Evolutionary conservation across 2,888 invertebrate species (phyloP).

Genomic region (Caenorhabditis becei): DNA sequence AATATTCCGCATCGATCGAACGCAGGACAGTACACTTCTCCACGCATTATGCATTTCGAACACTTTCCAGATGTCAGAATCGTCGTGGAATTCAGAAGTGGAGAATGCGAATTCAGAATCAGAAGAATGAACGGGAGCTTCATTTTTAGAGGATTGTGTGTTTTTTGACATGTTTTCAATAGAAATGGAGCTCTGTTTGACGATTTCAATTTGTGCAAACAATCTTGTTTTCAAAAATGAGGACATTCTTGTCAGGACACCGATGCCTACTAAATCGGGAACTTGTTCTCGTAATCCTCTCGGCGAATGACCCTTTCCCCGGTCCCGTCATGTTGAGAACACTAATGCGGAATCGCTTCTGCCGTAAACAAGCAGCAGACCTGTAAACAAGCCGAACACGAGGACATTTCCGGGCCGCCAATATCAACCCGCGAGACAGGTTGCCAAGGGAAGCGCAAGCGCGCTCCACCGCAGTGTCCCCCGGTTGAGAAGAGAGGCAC

Average conservation of each 20-base stretch:
- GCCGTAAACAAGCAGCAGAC: too few species aligned
- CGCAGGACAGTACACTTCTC: conserved; percentile 44
- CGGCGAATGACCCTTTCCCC: too few species aligned
- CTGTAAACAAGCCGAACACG: too few species aligned
- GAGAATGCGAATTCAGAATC: background rate
- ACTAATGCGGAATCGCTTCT: too few species aligned
- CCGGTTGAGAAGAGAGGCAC: background rate
- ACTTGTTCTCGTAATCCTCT: too few species aligned
- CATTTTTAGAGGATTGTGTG: background rate
- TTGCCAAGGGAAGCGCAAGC: background rate
- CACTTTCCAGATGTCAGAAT: conserved; percentile 12
- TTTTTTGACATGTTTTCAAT: background rate
- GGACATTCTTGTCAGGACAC: too few species aligned
- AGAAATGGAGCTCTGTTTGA: too few species aligned
- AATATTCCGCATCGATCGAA: conserved; percentile 46
- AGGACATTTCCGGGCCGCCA: background rate
- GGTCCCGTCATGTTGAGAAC: too few species aligned
- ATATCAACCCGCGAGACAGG: background rate
- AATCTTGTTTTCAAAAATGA: too few species aligned
- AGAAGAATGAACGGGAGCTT: background rate
- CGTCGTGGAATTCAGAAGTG: too few species aligned
- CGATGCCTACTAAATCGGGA: too few species aligned
- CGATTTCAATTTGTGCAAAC: too few species aligned
- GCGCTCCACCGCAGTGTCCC: conserved; percentile 5
- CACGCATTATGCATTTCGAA: conserved; percentile 28